Evolutionary conservation across 2,113 vertebrate genomes (phyloP), one percentile per base, ranked within the genome.

Genomic region (Lagenorhynchus albirostris): DNA sequence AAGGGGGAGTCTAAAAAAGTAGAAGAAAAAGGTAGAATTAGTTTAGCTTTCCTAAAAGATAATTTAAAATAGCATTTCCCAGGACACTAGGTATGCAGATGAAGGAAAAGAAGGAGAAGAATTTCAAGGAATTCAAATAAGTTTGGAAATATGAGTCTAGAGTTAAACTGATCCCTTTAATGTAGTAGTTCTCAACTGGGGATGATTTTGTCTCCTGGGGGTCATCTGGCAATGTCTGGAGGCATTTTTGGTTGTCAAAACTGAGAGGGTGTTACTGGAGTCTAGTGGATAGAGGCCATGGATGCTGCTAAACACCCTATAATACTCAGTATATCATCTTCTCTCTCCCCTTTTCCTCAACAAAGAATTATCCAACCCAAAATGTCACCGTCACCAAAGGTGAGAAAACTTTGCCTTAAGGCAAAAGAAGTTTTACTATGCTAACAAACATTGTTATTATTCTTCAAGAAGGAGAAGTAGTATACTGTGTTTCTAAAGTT

Each of bases 71-170:
- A 62, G 11, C 60, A 94, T 58, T 95, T 95, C 31, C 23, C 53
- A 87, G 74, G 74, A 63, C 47, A 91, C 70, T 55, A 87, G 14
- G 23, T 44, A 77, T 53, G 31, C 8, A 29, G 25, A 67, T 68
- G 18, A 86, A 89, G 55, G 36, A 71, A 70, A 36, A 50, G 38
- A 25, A 55, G 33, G 44, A 94, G 53, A 36, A 96, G 14, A 80
- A 71, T 71, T 88, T 21, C 50, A 53, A 94, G 41, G 67, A 81
- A 79, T 79, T 97, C n/a, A 96, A 96, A 14, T 86, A 36, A 67
- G 44, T 62, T 38, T 67, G n/a, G 38, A 92, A 84, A 68, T 80
- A n/a, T 7, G 67, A 94, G 8, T 17, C 79, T 44, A 86, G 50
- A 44, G 36, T 63, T 58, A 68, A 86, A 36, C 10, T 60, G 60